A percentile compares a stretch with the other conserved stretches of the same genome.
Conservation (phyloP, 2,888 invertebrate genomes). For the Alloscopus bannaensis region DNA sequence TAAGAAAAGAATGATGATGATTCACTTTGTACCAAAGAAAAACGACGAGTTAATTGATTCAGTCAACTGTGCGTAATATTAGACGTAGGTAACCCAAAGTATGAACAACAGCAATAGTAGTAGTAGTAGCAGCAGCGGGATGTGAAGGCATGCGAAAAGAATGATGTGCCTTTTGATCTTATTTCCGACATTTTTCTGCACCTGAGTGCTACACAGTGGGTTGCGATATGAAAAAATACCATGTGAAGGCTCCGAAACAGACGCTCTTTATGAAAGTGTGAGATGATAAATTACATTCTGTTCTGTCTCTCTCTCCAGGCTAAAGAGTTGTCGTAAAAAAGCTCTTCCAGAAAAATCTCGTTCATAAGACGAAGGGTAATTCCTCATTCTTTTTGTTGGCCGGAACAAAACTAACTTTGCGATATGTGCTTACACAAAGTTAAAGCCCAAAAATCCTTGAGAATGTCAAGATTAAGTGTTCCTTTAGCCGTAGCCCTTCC, state of each 20-base stretch:
- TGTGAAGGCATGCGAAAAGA: background rate
- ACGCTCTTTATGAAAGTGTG: background rate
- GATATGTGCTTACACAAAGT: constrained; percentile 13
- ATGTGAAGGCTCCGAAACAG: too few relatives aligned
- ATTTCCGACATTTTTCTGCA: constrained; percentile 1
- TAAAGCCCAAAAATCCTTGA: constrained; percentile 59
- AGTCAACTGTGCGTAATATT: constrained; percentile 1
- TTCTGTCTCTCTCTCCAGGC: background rate
- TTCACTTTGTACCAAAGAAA: background rate
- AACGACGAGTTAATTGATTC: constrained; percentile 1
- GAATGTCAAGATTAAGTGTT: constrained; percentile 49
- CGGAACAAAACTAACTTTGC: constrained; percentile 16
- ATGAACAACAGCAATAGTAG: too few relatives aligned
- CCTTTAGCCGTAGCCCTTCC: too few relatives aligned
- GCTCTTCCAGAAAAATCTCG: background rate
- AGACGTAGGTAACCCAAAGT: too few relatives aligned
- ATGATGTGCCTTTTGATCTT: background rate
- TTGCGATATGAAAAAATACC: background rate
- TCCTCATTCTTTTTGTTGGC: background rate
- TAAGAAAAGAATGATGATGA: constrained; percentile 16
- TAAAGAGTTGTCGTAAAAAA: background rate
- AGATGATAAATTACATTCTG: too few relatives aligned
- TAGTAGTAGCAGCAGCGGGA: too few relatives aligned
- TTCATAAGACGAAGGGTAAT: background rate
- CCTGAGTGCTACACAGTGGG: background rate